A percentile compares a stretch with the other conserved stretches of the same genome.
Conservation (phyloP, 2,113 vertebrate species). For the Prolemur simus region DNA sequence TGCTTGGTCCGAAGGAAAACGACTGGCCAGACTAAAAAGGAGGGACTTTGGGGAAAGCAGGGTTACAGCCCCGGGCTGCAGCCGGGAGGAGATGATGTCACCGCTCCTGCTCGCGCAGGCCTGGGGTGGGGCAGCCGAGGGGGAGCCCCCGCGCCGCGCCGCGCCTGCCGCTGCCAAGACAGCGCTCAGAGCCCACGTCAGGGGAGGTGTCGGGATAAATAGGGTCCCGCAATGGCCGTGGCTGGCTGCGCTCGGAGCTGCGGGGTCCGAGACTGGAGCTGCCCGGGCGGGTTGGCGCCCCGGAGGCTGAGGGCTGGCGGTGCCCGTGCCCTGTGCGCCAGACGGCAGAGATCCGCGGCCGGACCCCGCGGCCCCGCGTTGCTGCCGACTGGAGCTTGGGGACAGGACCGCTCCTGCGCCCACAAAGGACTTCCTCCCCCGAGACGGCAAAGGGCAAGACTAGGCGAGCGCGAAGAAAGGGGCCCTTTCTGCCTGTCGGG, state of each 20-base stretch:
- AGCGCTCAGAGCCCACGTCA: slow-evolving; percentile 80
- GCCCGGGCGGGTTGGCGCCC: background rate
- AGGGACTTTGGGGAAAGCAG: slow-evolving; percentile 57
- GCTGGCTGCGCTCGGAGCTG: slow-evolving; percentile 60
- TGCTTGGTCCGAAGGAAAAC: slow-evolving; percentile 43
- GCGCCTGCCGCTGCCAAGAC: slow-evolving; percentile 30
- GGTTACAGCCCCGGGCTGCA: slow-evolving; percentile 74
- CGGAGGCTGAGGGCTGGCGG: background rate
- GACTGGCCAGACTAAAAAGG: slow-evolving; percentile 50
- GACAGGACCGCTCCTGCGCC: background rate
- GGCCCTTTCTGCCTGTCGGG: background rate
- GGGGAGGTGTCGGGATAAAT: slow-evolving; percentile 81
- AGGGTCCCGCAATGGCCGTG: slow-evolving; percentile 73
- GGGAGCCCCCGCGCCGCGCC: background rate
- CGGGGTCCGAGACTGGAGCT: background rate
- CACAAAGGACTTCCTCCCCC: background rate
- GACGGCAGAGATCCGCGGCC: background rate
- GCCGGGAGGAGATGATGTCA: slow-evolving; percentile 82
- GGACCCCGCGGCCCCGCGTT: too few relatives aligned
- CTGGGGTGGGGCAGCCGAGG: slow-evolving; percentile 42
- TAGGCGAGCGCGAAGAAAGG: background rate
- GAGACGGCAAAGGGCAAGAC: background rate
- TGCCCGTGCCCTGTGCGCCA: background rate
- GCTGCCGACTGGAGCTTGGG: background rate
- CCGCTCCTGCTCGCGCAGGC: slow-evolving; percentile 59